These are phyloP conservation scores for Porphyrio hochstetteri DNA, from an alignment of 2,113 vertebrate species.

Conservation along the genomic window DNA sequence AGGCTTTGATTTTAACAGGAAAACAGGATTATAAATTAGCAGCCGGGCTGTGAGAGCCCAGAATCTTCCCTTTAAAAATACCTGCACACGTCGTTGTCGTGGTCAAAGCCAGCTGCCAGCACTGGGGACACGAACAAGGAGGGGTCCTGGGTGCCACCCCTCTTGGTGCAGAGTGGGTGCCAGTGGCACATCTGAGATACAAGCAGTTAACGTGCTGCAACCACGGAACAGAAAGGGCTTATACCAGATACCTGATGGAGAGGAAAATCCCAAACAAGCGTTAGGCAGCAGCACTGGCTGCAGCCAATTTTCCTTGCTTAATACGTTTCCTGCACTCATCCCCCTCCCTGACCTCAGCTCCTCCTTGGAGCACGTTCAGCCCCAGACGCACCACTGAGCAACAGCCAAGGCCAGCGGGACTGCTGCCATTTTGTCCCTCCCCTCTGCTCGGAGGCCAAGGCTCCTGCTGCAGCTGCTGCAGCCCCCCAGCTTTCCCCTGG, in stretches of 20 bases:
- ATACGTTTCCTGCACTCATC: conserved; percentile 44
- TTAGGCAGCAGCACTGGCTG: conserved; percentile 22
- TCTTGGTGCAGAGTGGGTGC: neutral
- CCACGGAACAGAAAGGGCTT: neutral
- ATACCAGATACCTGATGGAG: neutral
- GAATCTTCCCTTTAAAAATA: neutral
- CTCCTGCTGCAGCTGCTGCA: neutral
- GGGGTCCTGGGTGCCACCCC: neutral
- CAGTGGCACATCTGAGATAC: neutral
- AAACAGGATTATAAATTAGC: conserved; percentile 41
- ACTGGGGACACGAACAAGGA: neutral
- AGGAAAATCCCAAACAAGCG: conserved; percentile 47
- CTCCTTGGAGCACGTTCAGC: conserved; percentile 51
- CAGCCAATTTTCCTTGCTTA: conserved; percentile 59
- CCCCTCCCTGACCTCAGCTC: conserved; percentile 56
- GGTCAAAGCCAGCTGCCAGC: neutral
- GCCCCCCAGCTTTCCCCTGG: neutral
- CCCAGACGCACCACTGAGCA: neutral
- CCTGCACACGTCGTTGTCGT: neutral
- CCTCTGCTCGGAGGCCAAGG: neutral
- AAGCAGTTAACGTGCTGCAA: neutral
- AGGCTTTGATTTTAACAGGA: conserved; percentile 47
- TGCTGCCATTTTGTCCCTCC: conserved; percentile 39
- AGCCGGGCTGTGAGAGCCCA: neutral
- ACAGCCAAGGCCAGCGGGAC: conserved; percentile 24